Evolutionary conservation across 2,113 vertebrate species (phyloP), one percentile per base, ranked within the genome.

Genomic region (Pholis gunnellus): DNA sequence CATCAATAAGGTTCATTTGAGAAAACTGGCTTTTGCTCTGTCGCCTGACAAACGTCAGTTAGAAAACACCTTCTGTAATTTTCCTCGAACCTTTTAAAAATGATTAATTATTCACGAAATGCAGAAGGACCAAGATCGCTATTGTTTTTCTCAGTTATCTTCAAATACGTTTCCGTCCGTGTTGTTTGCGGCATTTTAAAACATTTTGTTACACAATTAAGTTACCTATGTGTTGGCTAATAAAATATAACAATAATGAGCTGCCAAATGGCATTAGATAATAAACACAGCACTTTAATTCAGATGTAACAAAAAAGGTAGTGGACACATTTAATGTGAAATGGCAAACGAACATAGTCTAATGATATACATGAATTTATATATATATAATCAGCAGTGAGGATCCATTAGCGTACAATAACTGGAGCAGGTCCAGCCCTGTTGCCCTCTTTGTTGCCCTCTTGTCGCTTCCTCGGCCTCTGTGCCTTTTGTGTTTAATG

Each of bases 401-500:
- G 18, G 66, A 82, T 27, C 61, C 22, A 38, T 52, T 31, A 34
- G 6, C 0, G 3, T 63, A 57, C 27, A 61, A 36, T 79, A 72
- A 83, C 71, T 75, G 22, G 60, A 80, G 14, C n/a, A 5, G 11
- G 70, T 63, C 48, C 15, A 18, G 59, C 11, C 25, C 1, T 4
- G 14, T 54, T 77, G 70, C 36, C 63, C 78, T 61, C 36, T 59
- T 11, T 4, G 14, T 54, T 77, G 70, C 36, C 63, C 78, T 61
- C 36, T 59, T 11, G 1, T 73, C 10, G 1, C 56, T 40, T 27
- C 50, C 38, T 68, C 56, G 5, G 70, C 60, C 72, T 66, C 72
- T 56, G 4, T 72, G 57, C 50, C 22, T 46, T 31, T 50, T 18
- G 65, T 60, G 18, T 83, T 90, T 82, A 89, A 91, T 92, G 78